Base-by-base conservation (phyloP, 53 echinoderm and acorn worm genomes). In the Holothuria scabra region DNA sequence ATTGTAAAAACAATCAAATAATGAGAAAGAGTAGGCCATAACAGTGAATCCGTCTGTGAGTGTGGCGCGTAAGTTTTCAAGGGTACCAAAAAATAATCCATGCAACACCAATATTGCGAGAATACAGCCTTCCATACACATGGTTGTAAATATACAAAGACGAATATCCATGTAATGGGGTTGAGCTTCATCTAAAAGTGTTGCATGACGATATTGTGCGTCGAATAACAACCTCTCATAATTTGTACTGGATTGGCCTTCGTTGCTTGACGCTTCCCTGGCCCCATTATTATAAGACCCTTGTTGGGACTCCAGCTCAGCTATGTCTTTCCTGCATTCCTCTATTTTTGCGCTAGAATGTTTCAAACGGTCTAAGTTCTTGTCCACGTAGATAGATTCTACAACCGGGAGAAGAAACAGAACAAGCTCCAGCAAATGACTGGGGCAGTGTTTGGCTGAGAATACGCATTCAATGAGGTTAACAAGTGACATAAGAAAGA, bases 161-260 rank as follows among this genome's bases (percentile, higher is more conserved):
- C 85, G 85, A 55, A 89, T 66, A 46, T 89, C 89, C 34, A 70
- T 67, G 85, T 89, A 89, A 7, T 60, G 29, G 1, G 89, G 89
- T 67, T 65, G 28, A 1, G 68, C 89, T 22, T 46, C 59, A 1
- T 25, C 20, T 21, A 79, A 60, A 22, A 79, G 49, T 4, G 26
- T 21, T 0, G 60, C 49, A 13, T 84, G 9, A 26, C 46, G 7
- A 21, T 8, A 18, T 13, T 48, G 19, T 21, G 22, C 41, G 33
- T 41, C 41, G 7, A 3, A 0, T 41, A 41, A 41, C 41, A 41
- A 41, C 41, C 41, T 41, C 10, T 41, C 41, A 41, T 41, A 41
- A 5, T 8, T 41, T 41, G 2, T 41, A 10, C 7, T 0, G 41
- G 41, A 41, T 41, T 3, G 8, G 41, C 2, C 10, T 41, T n/a